phyloP scores from a whole-genome alignment of 2,888 invertebrate genomes.

The Pollenia griseotomentosa region DNA sequence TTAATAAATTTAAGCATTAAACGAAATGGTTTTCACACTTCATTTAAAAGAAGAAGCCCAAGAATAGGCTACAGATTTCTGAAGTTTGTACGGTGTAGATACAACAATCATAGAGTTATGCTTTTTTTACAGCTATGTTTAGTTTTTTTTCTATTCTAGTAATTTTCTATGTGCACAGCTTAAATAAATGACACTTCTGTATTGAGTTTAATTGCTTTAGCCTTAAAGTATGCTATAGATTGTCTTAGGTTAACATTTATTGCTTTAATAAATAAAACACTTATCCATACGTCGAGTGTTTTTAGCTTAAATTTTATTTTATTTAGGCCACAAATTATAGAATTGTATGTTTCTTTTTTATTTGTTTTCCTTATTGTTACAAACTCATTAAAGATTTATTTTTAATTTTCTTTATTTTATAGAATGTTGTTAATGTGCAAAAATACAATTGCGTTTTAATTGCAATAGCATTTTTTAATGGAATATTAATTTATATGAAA shows the following conservation, averaged over 20 bases:
- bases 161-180: too few species aligned
- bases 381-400: constrained; percentile 30
- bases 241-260: not conserved
- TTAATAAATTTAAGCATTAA: not conserved
- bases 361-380: not conserved
- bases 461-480: constrained; percentile 32
- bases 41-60: not conserved
- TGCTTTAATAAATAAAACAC: not conserved
- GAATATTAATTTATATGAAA: not conserved
- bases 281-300: not conserved
- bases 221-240: constrained; percentile 13
- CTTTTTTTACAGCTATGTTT: too few species aligned
- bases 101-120: too few species aligned
- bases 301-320: not conserved
- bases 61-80: not conserved
- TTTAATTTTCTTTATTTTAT: constrained; percentile 31
- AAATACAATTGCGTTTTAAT: constrained; percentile 46
- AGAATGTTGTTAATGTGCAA: constrained; percentile 22
- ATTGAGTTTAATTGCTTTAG: too few species aligned
- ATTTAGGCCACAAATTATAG: not conserved
- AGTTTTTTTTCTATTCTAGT: too few species aligned
- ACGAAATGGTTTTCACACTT: not conserved
- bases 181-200: too few species aligned
- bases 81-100: too few species aligned
- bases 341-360: too few species aligned